These are phyloP conservation scores for Mylabris phalerata DNA, from an alignment of 1,140 invertebrate species.

Conservation along the genomic window DNA sequence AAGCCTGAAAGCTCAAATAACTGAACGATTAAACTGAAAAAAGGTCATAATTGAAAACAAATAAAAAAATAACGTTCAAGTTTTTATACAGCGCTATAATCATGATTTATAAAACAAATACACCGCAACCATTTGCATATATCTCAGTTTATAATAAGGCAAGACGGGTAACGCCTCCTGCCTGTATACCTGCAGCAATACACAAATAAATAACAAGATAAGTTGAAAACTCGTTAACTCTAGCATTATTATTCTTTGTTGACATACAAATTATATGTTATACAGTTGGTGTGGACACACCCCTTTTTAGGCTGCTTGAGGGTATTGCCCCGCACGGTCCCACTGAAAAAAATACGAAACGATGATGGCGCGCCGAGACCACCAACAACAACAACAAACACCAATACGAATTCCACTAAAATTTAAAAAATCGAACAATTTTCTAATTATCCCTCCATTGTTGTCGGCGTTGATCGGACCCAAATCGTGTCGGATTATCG, in stretches of 20 bases:
- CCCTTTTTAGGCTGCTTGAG: slow-evolving; percentile 12
- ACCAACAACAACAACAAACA: no score
- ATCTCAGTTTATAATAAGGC: slow-evolving; percentile 20
- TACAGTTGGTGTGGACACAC: slow-evolving; percentile 17
- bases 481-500: no score
- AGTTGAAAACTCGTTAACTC: slow-evolving; percentile 35
- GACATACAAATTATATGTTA: slow-evolving; percentile 40
- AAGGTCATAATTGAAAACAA: no score
- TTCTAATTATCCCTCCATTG: no score
- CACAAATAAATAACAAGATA: slow-evolving; percentile 34
- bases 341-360: no score
- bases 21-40: no score
- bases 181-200: slow-evolving; percentile 10
- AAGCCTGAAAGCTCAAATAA: no score
- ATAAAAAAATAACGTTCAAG: no score
- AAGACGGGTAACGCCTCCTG: slow-evolving; percentile 10
- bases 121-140: slow-evolving; percentile 27
- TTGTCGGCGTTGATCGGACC: no score
- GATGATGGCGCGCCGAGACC: no score
- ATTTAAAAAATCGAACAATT: no score
- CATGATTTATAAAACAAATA: slow-evolving; percentile 33
- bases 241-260: slow-evolving; percentile 40
- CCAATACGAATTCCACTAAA: no score
- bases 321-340: neutral
- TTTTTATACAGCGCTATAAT: slow-evolving; percentile 12